Evolutionary conservation across 2,888 invertebrate genomes (phyloP).

Genomic region (Lacanobia wlatinum): DNA sequence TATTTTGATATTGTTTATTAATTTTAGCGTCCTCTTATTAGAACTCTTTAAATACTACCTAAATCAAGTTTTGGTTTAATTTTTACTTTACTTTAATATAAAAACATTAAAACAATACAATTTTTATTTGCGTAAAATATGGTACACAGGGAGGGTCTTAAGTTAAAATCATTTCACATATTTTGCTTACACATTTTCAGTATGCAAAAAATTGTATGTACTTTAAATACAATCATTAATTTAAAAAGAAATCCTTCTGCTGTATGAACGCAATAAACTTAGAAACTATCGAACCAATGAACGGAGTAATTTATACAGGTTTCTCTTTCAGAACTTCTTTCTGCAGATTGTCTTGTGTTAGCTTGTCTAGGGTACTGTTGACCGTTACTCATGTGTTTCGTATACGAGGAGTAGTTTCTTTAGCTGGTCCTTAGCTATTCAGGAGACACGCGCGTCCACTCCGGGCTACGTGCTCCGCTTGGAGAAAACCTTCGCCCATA

Average conservation of each 20-base stretch:
- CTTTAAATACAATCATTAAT: too few relatives aligned
- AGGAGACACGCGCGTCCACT: constrained; percentile 77
- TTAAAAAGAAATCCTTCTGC: too few relatives aligned
- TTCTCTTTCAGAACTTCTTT: background rate
- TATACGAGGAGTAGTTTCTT: constrained; percentile 39
- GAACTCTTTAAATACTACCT: background rate
- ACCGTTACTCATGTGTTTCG: constrained; percentile 29
- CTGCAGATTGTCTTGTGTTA: background rate
- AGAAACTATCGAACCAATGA: too few relatives aligned
- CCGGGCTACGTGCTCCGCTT: constrained; percentile 78
- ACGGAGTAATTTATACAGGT: too few relatives aligned
- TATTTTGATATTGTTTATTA: constrained; percentile 45
- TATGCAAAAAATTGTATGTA: too few relatives aligned
- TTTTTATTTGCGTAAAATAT: too few relatives aligned
- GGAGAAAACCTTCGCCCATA: constrained; percentile 68
- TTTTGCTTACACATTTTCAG: too few relatives aligned
- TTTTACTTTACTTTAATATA: background rate
- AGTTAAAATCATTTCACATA: too few relatives aligned
- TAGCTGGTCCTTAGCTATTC: constrained; percentile 73
- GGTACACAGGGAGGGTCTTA: too few relatives aligned
- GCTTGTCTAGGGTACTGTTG: constrained; percentile 18
- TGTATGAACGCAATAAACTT: too few relatives aligned
- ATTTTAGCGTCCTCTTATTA: constrained; percentile 26
- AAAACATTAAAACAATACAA: too few relatives aligned
- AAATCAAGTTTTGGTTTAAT: background rate